These are phyloP conservation scores for Cavia aperea DNA, from an alignment of 2,113 vertebrate genomes.

Conservation along the genomic window DNA sequence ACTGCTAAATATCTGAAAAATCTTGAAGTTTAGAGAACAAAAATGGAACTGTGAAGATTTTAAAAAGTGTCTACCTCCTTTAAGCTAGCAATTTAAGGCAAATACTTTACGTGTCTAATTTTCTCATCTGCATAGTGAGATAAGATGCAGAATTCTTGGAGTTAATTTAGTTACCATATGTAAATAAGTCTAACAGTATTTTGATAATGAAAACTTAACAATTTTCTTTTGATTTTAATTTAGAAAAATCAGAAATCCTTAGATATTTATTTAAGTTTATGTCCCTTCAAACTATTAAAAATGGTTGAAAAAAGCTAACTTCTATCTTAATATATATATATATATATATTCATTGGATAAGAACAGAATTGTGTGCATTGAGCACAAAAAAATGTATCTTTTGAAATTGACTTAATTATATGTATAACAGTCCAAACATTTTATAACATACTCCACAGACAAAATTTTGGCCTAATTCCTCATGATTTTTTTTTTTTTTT, in stretches of 20 bases:
- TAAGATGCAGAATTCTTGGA: not conserved
- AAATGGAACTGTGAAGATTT: not conserved
- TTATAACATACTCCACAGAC: not conserved
- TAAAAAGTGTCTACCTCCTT: not conserved
- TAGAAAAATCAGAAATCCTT: not conserved
- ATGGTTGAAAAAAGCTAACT: not conserved
- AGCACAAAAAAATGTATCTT: not conserved
- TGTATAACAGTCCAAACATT: not conserved
- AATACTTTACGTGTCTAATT: not conserved
- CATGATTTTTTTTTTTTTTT: not conserved
- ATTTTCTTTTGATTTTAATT: not conserved
- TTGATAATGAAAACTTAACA: not conserved
- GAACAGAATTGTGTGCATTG: not conserved
- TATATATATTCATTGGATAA: not conserved
- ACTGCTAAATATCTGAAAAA: not conserved
- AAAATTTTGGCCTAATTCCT: not conserved
- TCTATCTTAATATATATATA: not conserved
- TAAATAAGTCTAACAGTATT: not conserved
- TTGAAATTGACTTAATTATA: not conserved
- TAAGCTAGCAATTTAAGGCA: not conserved
- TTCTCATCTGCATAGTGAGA: not conserved
- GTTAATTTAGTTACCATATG: not conserved
- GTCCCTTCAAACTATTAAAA: not conserved
- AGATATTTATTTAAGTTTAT: not conserved
- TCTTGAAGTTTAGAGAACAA: not conserved